These are phyloP conservation scores for Saiga tatarica DNA, from an alignment of 2,113 vertebrate species.

Conservation along the genomic window DNA sequence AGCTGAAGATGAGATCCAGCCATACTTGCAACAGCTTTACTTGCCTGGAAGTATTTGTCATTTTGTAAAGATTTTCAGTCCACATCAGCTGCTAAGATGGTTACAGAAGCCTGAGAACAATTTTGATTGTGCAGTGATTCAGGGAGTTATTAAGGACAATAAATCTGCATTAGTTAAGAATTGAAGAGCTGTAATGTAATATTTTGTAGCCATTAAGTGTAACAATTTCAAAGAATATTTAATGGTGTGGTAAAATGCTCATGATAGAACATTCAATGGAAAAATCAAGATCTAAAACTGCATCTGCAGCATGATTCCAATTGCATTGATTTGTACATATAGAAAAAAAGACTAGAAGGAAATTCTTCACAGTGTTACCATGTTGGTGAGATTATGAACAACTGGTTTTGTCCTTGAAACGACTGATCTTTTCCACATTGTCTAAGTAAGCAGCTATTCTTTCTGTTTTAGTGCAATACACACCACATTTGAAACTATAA, in stretches of 20 bases:
- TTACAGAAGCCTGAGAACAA: conserved; percentile 23
- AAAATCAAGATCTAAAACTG: neutral
- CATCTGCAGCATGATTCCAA: neutral
- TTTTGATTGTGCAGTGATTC: conserved; percentile 43
- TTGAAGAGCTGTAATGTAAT: conserved; percentile 31
- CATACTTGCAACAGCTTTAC: neutral
- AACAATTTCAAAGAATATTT: conserved; percentile 47
- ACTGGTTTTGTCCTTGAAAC: neutral
- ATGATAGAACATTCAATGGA: neutral
- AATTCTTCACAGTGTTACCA: neutral
- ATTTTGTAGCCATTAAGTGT: conserved; percentile 29
- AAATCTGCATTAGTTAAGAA: conserved; percentile 56
- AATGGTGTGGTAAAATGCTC: conserved; percentile 34
- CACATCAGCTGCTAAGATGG: neutral
- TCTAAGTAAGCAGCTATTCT: neutral
- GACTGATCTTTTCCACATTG: neutral
- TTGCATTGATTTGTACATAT: neutral
- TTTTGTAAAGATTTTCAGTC: conserved; percentile 11
- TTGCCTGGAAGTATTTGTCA: conserved; percentile 3
- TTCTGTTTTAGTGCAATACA: neutral
- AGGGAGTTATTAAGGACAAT: conserved; percentile 46
- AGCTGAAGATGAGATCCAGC: conserved; percentile 20
- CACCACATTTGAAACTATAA: neutral
- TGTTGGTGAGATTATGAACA: neutral
- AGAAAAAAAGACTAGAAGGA: conserved; percentile 31